phyloP scores from a whole-genome alignment of 2,797 vertebrate species.

The Tapirus indicus region DNA sequence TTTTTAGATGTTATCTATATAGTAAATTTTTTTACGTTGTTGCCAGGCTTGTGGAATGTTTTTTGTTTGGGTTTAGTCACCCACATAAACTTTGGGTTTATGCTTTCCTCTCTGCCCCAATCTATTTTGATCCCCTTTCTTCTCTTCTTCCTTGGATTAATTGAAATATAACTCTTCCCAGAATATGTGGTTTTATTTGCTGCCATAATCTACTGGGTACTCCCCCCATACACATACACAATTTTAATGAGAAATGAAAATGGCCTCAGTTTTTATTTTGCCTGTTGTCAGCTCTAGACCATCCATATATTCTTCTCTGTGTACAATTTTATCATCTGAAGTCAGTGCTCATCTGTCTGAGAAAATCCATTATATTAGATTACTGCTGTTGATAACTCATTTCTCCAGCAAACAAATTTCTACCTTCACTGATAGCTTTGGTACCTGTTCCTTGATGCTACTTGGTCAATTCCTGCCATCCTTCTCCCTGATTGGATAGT shows the following conservation, averaged over 20 bases:
- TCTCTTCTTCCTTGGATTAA: neutral
- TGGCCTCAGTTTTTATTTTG: slow-evolving; percentile 3
- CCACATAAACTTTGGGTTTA: neutral
- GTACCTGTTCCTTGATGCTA: neutral
- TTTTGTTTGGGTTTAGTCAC: neutral
- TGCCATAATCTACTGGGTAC: neutral
- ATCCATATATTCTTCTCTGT: neutral
- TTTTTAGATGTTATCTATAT: neutral
- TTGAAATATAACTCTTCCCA: neutral
- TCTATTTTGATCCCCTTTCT: neutral
- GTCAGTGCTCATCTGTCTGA: neutral
- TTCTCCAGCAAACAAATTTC: slow-evolving; percentile 30
- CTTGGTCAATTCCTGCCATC: neutral
- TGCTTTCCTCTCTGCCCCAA: neutral
- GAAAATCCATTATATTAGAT: neutral
- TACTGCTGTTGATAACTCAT: neutral
- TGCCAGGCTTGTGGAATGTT: neutral
- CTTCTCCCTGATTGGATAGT: neutral
- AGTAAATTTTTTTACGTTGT: neutral
- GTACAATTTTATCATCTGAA: slow-evolving; percentile 25
- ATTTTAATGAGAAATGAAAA: slow-evolving; percentile 10
- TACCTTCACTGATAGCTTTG: neutral
- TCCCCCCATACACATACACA: neutral
- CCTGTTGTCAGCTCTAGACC: neutral
- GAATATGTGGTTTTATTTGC: neutral